These are phyloP conservation scores for Catostylus mosaicus DNA, from an alignment of 30 jellyfish, hydroid and myxozoan genomes.

Conservation along the genomic window DNA sequence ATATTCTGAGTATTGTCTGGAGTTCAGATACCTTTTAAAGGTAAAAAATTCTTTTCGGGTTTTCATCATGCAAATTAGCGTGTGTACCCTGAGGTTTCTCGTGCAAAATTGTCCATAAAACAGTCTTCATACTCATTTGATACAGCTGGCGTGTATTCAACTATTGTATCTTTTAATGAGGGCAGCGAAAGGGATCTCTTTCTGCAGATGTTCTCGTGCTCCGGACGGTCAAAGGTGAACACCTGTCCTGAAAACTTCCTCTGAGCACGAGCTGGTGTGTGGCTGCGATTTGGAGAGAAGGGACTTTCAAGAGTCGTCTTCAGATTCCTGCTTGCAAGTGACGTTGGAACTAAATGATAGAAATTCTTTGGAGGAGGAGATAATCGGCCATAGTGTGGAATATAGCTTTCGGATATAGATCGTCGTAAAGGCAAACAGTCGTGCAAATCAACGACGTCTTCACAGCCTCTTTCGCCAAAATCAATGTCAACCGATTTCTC, in stretches of 20 bases:
- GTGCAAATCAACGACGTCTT: background rate
- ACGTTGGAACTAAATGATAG: conserved; percentile 80
- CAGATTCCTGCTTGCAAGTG: conserved; percentile 23
- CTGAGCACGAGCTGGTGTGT: background rate
- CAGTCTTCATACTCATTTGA: too few relatives aligned
- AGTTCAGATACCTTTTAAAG: too few relatives aligned
- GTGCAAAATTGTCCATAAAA: too few relatives aligned
- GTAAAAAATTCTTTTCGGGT: too few relatives aligned
- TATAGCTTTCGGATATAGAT: conserved; percentile 58
- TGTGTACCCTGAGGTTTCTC: too few relatives aligned
- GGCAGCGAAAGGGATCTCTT: conserved; percentile 29
- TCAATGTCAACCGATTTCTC: conserved; percentile 27
- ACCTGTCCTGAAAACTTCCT: background rate
- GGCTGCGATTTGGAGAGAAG: background rate
- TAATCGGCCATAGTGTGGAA: conserved; percentile 57
- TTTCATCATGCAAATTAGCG: too few relatives aligned
- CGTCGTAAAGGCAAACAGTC: conserved; percentile 36
- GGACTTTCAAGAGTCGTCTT: conserved; percentile 12
- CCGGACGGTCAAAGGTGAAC: conserved; percentile 14
- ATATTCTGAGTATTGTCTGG: too few relatives aligned
- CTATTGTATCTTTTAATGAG: background rate
- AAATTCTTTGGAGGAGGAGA: conserved; percentile 88
- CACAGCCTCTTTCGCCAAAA: background rate
- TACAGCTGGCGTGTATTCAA: too few relatives aligned
- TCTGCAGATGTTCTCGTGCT: background rate